phyloP scores from a whole-genome alignment of 2,113 vertebrate genomes.

The Uria lomvia region DNA sequence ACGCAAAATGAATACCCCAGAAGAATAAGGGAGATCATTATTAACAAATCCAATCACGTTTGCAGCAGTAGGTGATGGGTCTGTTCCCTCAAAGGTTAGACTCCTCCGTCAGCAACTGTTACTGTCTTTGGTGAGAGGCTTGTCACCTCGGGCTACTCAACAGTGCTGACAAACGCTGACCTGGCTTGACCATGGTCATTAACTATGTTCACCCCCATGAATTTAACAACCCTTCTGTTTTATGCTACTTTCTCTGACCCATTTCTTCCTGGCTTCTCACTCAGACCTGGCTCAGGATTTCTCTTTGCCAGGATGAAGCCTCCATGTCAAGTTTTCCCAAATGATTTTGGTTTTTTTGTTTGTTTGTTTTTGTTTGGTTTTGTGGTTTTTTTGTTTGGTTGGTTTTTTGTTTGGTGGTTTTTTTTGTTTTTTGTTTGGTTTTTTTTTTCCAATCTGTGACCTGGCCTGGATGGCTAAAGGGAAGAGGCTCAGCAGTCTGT shows the following conservation, averaged over 20 bases:
- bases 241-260: neutral
- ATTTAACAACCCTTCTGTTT: neutral
- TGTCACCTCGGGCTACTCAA: neutral
- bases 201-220: neutral
- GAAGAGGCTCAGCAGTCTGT: neutral
- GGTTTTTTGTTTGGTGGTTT: too few species aligned
- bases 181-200: neutral
- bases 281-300: neutral
- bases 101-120: neutral
- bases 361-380: too few species aligned
- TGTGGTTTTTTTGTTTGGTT: neutral
- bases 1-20: neutral
- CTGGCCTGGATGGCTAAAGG: neutral
- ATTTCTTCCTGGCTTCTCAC: neutral
- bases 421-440: fast-evolving
- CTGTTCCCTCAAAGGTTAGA: neutral
- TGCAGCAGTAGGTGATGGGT: neutral
- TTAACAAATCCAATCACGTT: neutral
- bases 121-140: neutral
- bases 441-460: neutral
- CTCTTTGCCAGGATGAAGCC: neutral
- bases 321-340: neutral
- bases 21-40: neutral
- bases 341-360: neutral
- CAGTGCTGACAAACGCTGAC: neutral